Base-by-base conservation (phyloP, 2,113 vertebrate genomes). In the Bombycilla garrulus region DNA sequence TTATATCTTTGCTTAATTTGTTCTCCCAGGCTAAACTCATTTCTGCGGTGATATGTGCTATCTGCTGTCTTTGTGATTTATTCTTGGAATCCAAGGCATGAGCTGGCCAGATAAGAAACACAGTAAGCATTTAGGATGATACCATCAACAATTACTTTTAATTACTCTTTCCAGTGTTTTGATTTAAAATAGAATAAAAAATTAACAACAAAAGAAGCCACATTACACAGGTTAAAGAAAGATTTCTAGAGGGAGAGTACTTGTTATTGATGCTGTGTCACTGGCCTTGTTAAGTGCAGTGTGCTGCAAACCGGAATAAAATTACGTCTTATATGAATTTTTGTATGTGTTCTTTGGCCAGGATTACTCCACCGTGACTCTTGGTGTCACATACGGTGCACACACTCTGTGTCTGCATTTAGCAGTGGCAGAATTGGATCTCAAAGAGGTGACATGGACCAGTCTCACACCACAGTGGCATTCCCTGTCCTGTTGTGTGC, bases 51-150 rank as follows among this genome's bases (percentile, higher is more conserved):
- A 67, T 94, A 70, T 21, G 78, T 92, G 90, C 53, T 96, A 93
- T 96, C 89, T 92, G 54, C 86, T 96, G 73, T 90, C 95, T 96
- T 95, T 86, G 86, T 97, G 96, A 96, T 97, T 97, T 97, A 96
- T 96, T 95, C 29, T 57, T 92, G 91, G 92, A 91, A 95, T 95
- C 82, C 90, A 90, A 97, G 85, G 95, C 93, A 90, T 69, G 93
- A 92, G 86, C 73, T 93, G 78, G 90, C 60, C 92, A 93, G 96
- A 96, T 95, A 95, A 95, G 93, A 92, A 95, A 66, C 56, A 65
- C 54, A 90, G 94, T 93, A 86, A 95, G 66, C 76, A 95, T 66
- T 96, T 96, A 95, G 79, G 67, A 58, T 91, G 95, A 97, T 97
- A 96, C 25, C 72, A 92, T 97, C 95, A 95, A 70, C 60, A 93